These are phyloP conservation scores for Agrochola circellaris DNA, from an alignment of 2,888 invertebrate species.

Conservation along the genomic window DNA sequence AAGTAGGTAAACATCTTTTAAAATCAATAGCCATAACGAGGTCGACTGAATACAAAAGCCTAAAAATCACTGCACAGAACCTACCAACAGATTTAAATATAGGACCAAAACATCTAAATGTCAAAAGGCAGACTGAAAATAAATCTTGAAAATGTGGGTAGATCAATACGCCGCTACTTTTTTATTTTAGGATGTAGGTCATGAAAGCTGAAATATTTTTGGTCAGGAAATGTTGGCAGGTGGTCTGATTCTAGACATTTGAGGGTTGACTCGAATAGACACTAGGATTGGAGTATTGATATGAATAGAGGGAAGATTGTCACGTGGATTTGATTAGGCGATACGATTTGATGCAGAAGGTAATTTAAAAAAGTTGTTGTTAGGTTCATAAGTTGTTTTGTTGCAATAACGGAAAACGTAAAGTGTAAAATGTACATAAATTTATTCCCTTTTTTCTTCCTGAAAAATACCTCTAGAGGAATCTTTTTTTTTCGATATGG, in stretches of 20 bases:
- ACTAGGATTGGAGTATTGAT: neutral
- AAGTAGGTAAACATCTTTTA: neutral
- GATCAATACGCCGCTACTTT: constrained; percentile 74
- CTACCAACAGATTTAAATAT: neutral
- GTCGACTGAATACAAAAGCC: neutral
- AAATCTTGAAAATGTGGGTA: constrained; percentile 52
- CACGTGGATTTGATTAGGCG: neutral
- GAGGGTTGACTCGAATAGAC: neutral
- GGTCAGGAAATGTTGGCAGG: constrained; percentile 62
- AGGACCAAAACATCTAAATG: neutral
- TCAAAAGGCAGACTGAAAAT: constrained; percentile 35
- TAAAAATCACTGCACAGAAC: neutral
- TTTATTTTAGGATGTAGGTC: constrained; percentile 80
- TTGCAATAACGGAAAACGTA: neutral
- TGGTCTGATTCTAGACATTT: constrained; percentile 31
- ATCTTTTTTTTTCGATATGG: too few relatives aligned
- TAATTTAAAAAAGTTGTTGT: neutral
- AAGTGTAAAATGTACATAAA: too few relatives aligned
- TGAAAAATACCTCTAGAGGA: too few relatives aligned
- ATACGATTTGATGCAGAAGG: neutral
- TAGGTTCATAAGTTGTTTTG: neutral
- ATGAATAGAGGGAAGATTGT: neutral
- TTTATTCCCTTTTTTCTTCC: too few relatives aligned
- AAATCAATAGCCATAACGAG: too few relatives aligned
- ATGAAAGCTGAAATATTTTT: constrained; percentile 76